Percentiles rank a stretch among this genome's conserved stretches.
phyloP scores from a whole-genome alignment of 2,888 invertebrate genomes.

The Agrotis puta region DNA sequence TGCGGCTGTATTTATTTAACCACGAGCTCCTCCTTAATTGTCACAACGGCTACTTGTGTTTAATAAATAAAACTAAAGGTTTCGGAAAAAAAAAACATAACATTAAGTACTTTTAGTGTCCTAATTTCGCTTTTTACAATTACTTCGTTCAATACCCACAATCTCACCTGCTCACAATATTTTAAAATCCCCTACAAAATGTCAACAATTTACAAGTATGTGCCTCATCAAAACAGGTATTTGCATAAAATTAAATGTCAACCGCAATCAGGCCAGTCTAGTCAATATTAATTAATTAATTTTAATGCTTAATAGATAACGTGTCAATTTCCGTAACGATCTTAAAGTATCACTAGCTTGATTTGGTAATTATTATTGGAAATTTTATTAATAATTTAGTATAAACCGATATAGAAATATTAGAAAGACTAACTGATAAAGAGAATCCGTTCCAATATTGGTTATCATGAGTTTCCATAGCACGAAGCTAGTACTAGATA shows the following conservation, averaged over 20 bases:
- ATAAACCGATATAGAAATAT: constrained; percentile 19
- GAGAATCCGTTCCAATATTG: constrained; percentile 10
- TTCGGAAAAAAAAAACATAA: too few relatives aligned
- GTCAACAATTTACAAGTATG: neutral
- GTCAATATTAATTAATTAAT: constrained; percentile 9
- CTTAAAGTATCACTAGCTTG: neutral
- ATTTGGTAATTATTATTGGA: constrained; percentile 4
- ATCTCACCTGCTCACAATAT: neutral
- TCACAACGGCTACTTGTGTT: too few relatives aligned
- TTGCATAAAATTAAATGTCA: constrained; percentile 18
- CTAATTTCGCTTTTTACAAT: too few relatives aligned
- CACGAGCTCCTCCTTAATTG: too few relatives aligned
- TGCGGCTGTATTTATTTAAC: too few relatives aligned
- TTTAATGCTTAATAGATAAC: neutral
- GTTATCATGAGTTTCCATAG: neutral
- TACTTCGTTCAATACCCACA: too few relatives aligned
- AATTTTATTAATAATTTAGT: constrained; percentile 22
- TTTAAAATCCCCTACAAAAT: constrained; percentile 1
- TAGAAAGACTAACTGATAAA: constrained; percentile 1
- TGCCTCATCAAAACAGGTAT: constrained; percentile 9
- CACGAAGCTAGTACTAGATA: neutral
- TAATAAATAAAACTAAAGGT: too few relatives aligned
- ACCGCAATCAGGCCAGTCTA: neutral
- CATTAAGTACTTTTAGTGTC: too few relatives aligned
- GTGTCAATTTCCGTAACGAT: constrained; percentile 29